Evolutionary conservation across 2,797 vertebrate species (phyloP), one percentile per base, ranked within the genome.

Genomic region (Falco berigora): DNA sequence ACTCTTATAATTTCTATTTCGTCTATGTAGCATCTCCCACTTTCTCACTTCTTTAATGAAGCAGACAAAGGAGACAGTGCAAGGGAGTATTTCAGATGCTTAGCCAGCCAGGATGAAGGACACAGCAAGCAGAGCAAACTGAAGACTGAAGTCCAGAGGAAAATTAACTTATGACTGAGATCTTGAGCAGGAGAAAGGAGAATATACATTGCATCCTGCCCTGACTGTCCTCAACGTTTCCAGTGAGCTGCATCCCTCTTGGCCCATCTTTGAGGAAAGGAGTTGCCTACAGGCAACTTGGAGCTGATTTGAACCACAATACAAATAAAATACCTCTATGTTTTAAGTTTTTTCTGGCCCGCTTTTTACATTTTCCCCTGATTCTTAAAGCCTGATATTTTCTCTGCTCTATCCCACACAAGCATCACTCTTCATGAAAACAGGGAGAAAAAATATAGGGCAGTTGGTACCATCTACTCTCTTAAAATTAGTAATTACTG

Each of bases 21-120:
- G 1, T 80, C 88, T 59, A 2, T 8, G 30, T 34, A 84, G 62
- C 92, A 86, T 89, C 91, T 95, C 68, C 86, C 4, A 9, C 74
- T 88, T 94, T 94, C 87, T 76, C 81, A 85, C 82, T 87, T 69
- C 71, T 80, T 93, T 97, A 95, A 96, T 87, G 90, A 91, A 91
- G 87, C 88, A 90, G 55, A 91, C 93, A 86, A 96, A 92, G 78
- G 83, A 93, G 74, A 63, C 27, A n/a, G 86, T 58, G 42, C 42
- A 80, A 88, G 36, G 34, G 53, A 72, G 80, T 30, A 69, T 95
- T 95, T 93, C 88, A 88, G 95, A 78, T 93, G 88, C 88, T 96
- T 71, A 88, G 78, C 87, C 81, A 94, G 62, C 71, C 71, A 89
- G 85, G 88, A 94, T 79, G 92, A 94, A 96, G 93, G 94, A 78